Evolutionary conservation across 2,113 vertebrate genomes (phyloP).

Genomic region (Limnothrissa miodon): DNA sequence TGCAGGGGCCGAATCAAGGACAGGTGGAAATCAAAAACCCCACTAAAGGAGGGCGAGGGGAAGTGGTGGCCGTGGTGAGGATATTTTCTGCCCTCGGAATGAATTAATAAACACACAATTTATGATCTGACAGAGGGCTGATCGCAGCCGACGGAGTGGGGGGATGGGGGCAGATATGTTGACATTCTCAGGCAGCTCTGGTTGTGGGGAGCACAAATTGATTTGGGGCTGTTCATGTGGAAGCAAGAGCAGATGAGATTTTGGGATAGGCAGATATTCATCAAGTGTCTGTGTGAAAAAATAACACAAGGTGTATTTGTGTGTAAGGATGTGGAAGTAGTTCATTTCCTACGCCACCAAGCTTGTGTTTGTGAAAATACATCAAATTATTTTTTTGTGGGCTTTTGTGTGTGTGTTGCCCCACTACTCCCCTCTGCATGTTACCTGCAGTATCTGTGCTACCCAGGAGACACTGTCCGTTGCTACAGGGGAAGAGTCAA

Average conservation of each 20-base stretch:
- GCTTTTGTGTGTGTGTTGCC: too few species aligned
- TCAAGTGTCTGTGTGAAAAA: not conserved
- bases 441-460: not conserved
- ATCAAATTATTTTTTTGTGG: too few species aligned
- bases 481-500: too few species aligned
- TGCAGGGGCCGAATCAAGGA: conserved; percentile 24
- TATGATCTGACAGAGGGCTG: conserved; percentile 33
- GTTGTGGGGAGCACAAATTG: not conserved
- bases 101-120: conserved; percentile 47
- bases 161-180: not conserved
- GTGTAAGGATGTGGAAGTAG: not conserved
- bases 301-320: not conserved
- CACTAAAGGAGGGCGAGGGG: not conserved
- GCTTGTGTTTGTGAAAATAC: not conserved
- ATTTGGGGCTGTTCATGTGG: not conserved
- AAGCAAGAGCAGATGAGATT: not conserved
- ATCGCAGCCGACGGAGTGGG: not conserved
- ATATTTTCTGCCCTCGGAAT: conserved; percentile 34
- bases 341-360: not conserved
- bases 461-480: too few species aligned
- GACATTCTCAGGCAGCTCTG: not conserved
- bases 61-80: conserved; percentile 29
- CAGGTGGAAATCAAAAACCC: conserved; percentile 15
- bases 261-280: not conserved
- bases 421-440: too few species aligned